Evolutionary conservation across 2,888 invertebrate genomes (phyloP), one percentile per base, ranked within the genome.

Genomic region (Drosophila tripunctata): DNA sequence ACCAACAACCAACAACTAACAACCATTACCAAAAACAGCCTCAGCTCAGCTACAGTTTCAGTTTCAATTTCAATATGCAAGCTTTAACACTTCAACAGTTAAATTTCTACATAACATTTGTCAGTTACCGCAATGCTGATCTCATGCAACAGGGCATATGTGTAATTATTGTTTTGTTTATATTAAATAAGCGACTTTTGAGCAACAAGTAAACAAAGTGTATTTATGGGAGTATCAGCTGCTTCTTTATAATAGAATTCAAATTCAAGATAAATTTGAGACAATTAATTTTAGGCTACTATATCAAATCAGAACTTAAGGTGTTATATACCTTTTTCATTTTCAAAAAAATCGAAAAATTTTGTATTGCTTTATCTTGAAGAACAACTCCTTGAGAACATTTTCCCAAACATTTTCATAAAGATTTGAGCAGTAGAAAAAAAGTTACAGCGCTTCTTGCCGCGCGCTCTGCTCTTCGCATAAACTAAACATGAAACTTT

Each of bases 61-160:
- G 51, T 52, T 51, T 31, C 65, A 58, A 40, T 65, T 65, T 52
- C 74, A 47, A 22, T 38, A 22, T 38, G 8, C 3, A 27, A 27
- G 35, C 51, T 7, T 24, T 35, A 33, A 27, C 54, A 54, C 17
- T 24, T 24, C 22, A 58, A 47, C 47, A 56, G 27, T 15, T n/a
- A 6, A 36, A 58, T 64, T 55, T 58, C 51, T 36, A 60, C 50
- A 70, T 50, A 51, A 38, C 50, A 27, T 55, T 48, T 50, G 56
- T 14, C 22, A 47, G 47, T 72, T 70, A 64, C 43, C 61, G 70
- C n/a, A 66, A 62, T 60, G 56, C 41, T 78, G 67, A 73, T 55
- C 55, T 69, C 58, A 54, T 31, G 27, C 64, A 64, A 78, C 80
- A 52, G 64, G 60, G 78, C 85, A 75, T 67, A 76, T 78, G 77